Percentiles rank a stretch among this genome's conserved stretches.
phyloP scores from a whole-genome alignment of 2,113 vertebrate species.

The Forbesichthys agassizii region DNA sequence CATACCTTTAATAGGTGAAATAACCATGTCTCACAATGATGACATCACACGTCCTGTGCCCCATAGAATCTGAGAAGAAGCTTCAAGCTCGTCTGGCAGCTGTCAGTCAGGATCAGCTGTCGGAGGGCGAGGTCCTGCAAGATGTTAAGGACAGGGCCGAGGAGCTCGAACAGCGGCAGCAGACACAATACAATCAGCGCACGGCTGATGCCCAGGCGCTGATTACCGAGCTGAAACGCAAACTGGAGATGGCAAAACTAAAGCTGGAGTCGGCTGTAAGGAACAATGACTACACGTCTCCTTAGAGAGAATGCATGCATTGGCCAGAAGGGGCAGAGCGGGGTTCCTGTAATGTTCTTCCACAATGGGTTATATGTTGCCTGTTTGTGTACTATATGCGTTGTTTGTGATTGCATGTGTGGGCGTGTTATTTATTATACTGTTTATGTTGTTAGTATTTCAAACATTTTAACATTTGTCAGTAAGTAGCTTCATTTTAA shows the following conservation, averaged over 20 bases:
- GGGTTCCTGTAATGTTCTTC: neutral
- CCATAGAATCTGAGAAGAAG: slow-evolving; percentile 70
- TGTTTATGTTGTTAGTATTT: too few relatives aligned
- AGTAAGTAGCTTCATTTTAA: too few relatives aligned
- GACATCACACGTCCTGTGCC: neutral
- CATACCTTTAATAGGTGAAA: too few relatives aligned
- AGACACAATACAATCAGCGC: slow-evolving; percentile 63
- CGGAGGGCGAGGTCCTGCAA: slow-evolving; percentile 65
- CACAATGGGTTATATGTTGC: too few relatives aligned
- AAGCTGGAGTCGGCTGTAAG: slow-evolving; percentile 74
- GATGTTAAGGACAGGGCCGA: slow-evolving; percentile 48
- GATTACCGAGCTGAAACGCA: slow-evolving; percentile 68
- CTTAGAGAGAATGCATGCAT: too few relatives aligned
- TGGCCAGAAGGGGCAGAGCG: too few relatives aligned
- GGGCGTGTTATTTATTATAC: too few relatives aligned
- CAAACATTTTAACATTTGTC: too few relatives aligned
- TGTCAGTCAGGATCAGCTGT: slow-evolving; percentile 67
- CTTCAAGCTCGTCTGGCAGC: slow-evolving; percentile 74
- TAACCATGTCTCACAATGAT: neutral
- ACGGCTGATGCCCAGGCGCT: slow-evolving; percentile 68
- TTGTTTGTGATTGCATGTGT: too few relatives aligned
- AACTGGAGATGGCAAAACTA: slow-evolving; percentile 67
- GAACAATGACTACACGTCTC: neutral
- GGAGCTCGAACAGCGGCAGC: slow-evolving; percentile 52
- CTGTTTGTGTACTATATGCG: too few relatives aligned